Evolutionary conservation across 2,888 invertebrate species (phyloP), one percentile per base, ranked within the genome.

Genomic region (Ectemnius cavifrons): DNA sequence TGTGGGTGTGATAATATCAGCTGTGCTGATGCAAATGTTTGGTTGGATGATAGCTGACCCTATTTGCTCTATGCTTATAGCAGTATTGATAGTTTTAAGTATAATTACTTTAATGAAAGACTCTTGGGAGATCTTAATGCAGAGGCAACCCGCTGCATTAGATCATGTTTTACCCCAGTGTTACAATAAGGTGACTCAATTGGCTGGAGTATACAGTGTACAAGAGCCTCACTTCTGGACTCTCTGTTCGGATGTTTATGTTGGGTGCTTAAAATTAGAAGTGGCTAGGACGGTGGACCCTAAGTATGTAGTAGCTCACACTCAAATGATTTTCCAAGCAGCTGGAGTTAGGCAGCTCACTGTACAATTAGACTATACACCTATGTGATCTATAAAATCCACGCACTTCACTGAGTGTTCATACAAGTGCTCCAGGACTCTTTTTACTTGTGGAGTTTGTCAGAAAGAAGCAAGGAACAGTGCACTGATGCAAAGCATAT

Each of bases 201-300:
- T 99, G 69, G 97, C 98, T 11, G 99, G 98, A 4, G 98, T 99
- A 18, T 97, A 97, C 89, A 97, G 97, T 73, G 97, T 99, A 13
- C 98, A 98, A 88, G 98, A 99, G 86, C 98, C 98, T 2, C 99
- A 99, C 90, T 99, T 99, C 92, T 99, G 99, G 99, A 99, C 99
- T 14, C 92, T 99, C 76, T 98, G 98, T 91, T 98, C 97, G 89
- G 97, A 98, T 84, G 94, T 96, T 72, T 98, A 95, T 90, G 95
- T 98, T 1, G 99, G 99, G 80, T 97, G 97, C 81, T 92, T 99
- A 67, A 99, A 99, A 92, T 92, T 99, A 67, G 99, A 99, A 91
- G 98, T 99, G n/a, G 96, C 97, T 0, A 94, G 95, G 87, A 96
- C 96, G 85, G 97, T 98, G 11, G 99, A 99, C 91, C 95, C 97